Evolutionary conservation across 2,797 vertebrate genomes (phyloP).

Genomic region (Chelidonichthys spinosus): DNA sequence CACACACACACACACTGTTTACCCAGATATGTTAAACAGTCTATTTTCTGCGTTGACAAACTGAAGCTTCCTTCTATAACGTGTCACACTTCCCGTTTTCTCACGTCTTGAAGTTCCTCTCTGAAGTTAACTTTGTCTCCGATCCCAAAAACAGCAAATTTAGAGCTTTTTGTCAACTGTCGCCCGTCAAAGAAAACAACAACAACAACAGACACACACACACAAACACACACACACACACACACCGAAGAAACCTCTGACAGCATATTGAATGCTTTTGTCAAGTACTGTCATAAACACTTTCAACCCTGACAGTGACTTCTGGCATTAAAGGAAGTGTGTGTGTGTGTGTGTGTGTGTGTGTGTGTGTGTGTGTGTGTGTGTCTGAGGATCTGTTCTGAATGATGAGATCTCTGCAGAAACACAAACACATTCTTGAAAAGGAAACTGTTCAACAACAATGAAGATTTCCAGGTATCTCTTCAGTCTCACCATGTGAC

Average conservation of each 20-base stretch:
- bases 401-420: no score
- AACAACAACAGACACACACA: neutral
- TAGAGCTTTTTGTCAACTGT: constrained; percentile 38
- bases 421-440: no score
- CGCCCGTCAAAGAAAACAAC: constrained; percentile 8
- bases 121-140: constrained; percentile 27
- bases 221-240: constrained; percentile 9
- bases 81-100: neutral
- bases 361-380: neutral
- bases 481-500: no score
- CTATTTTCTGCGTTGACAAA: constrained; percentile 46
- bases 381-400: no score
- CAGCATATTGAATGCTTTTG: constrained; percentile 27
- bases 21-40: constrained; percentile 43
- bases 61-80: constrained; percentile 18
- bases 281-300: constrained; percentile 38
- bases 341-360: constrained; percentile 13
- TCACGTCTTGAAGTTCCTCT: constrained; percentile 5
- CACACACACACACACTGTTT: constrained; percentile 9
- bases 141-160: constrained; percentile 14
- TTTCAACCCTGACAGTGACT: constrained; percentile 22
- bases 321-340: constrained; percentile 22
- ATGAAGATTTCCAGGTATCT: no score
- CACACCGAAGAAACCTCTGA: neutral
- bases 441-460: no score